Conservation (phyloP, 2,113 vertebrate species). For the Microcebus lehilahytsara region DNA sequence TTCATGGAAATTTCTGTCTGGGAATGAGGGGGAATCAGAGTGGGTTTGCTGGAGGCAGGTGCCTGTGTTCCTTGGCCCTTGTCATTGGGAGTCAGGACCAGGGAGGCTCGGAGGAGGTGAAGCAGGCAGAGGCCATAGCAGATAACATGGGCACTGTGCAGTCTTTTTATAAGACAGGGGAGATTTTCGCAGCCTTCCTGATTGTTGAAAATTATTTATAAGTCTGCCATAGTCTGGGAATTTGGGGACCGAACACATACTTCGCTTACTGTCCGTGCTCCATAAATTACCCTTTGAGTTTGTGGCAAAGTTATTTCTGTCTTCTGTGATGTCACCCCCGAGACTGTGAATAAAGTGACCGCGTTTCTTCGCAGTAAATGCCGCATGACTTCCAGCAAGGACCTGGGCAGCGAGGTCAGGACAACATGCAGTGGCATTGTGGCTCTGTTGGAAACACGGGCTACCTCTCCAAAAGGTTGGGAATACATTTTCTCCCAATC, state of each 20-base stretch:
- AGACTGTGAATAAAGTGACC: neutral
- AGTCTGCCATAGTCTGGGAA: neutral
- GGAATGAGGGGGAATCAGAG: slow-evolving; percentile 50
- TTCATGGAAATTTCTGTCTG: slow-evolving; percentile 77
- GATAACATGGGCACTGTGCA: accelerated
- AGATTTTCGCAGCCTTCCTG: slow-evolving; percentile 24
- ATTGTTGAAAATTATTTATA: neutral
- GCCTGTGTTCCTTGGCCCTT: neutral
- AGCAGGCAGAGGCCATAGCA: neutral
- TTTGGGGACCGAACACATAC: neutral
- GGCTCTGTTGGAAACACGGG: neutral
- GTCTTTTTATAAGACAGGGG: neutral
- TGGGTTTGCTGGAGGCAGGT: slow-evolving; percentile 64
- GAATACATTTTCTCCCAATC: neutral
- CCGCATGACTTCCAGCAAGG: neutral
- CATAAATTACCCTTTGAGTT: neutral
- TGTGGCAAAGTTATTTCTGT: neutral
- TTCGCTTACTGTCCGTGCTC: neutral
- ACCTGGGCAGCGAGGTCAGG: neutral
- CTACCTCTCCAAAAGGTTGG: neutral
- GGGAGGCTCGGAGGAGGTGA: neutral
- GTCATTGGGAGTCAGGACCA: neutral
- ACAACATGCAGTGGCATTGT: accelerated
- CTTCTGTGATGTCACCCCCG: accelerated
- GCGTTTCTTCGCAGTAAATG: neutral